Percentiles rank a stretch among this genome's conserved stretches.
phyloP scores from a whole-genome alignment of 2,113 vertebrate genomes.

The Neolamprologus cancellatus region DNA sequence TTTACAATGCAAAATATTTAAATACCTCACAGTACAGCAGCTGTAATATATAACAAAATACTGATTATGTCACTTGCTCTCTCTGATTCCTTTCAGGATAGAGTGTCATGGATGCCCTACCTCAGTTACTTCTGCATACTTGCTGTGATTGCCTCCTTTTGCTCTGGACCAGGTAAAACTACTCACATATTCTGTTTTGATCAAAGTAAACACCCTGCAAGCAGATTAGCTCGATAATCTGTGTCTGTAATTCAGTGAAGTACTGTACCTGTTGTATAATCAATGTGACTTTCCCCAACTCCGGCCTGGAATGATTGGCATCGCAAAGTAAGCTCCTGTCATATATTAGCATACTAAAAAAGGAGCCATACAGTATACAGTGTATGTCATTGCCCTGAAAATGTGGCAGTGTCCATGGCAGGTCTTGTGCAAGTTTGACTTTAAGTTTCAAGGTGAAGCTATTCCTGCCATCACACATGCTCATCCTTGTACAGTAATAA shows the following conservation, averaged over 20 bases:
- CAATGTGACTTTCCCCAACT: not conserved
- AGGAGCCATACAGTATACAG: not conserved
- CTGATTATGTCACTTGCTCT: not conserved
- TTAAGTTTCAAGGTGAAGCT: constrained; percentile 35
- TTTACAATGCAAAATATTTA: not conserved
- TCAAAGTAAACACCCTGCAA: not conserved
- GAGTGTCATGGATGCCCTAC: constrained; percentile 79
- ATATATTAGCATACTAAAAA: constrained; percentile 1
- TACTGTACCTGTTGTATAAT: not conserved
- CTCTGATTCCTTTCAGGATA: constrained; percentile 56
- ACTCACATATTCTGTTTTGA: not conserved
- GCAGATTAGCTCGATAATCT: not conserved
- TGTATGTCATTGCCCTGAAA: not conserved
- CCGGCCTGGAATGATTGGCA: not conserved
- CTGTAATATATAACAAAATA: not conserved
- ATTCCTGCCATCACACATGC: not conserved
- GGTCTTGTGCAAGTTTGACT: not conserved
- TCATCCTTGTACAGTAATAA: constrained; percentile 4
- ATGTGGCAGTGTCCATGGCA: not conserved
- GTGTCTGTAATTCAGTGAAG: not conserved
- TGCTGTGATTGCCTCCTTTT: constrained; percentile 87
- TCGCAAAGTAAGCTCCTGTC: not conserved
- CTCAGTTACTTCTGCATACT: constrained; percentile 84
- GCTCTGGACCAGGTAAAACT: constrained; percentile 86
- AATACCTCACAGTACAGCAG: not conserved